A percentile compares a stretch with the other conserved stretches of the same genome.
Evolutionary conservation across 2,113 vertebrate species (phyloP).

Genomic region (Jaculus jaculus): DNA sequence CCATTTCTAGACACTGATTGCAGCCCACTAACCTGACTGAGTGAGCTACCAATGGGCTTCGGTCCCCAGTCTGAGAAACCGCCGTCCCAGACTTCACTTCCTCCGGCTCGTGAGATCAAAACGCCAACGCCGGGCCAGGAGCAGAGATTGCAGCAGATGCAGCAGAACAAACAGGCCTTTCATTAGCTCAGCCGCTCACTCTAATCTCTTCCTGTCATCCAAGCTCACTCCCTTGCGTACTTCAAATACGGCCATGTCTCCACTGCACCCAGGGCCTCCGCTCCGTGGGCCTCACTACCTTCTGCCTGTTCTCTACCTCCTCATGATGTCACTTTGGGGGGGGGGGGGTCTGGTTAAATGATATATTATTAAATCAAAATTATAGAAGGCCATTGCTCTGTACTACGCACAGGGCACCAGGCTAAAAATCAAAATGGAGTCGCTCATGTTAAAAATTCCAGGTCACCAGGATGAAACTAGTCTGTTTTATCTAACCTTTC

Average conservation of each 20-base stretch:
- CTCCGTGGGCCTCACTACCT: background rate
- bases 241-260: background rate
- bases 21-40: slow-evolving; percentile 9
- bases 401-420: too few relatives aligned
- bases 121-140: too few relatives aligned
- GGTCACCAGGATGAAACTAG: too few relatives aligned
- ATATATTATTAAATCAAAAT: too few relatives aligned
- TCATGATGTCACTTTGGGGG: background rate
- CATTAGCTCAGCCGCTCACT: background rate
- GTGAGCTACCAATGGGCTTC: background rate
- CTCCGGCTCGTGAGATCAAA: background rate
- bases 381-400: too few relatives aligned
- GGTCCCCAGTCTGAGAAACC: slow-evolving; percentile 26
- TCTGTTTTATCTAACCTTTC: too few relatives aligned
- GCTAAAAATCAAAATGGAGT: too few relatives aligned
- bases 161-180: too few relatives aligned
- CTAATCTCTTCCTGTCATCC: background rate
- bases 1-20: background rate
- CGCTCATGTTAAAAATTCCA: too few relatives aligned
- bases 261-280: background rate
- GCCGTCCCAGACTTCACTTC: background rate
- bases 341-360: too few relatives aligned
- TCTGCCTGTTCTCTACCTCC: background rate
- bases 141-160: too few relatives aligned
- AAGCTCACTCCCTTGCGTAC: background rate